A percentile compares a stretch with the other conserved stretches of the same genome.
Evolutionary conservation across 2,797 vertebrate species (phyloP).

Genomic region (Pipistrellus pipistrellus): DNA sequence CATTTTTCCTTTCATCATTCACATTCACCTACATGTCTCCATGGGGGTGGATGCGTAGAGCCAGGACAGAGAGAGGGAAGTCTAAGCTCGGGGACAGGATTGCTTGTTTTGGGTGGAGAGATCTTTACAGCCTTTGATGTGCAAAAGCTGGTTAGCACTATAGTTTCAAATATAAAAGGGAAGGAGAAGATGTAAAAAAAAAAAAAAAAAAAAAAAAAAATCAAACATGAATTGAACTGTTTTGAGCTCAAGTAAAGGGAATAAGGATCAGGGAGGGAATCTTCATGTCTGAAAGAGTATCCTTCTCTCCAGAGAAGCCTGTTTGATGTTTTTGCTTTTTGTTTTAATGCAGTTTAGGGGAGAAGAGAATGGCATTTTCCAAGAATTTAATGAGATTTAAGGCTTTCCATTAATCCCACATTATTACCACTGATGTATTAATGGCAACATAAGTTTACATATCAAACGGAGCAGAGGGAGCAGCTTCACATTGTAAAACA

Average conservation of each 20-base stretch:
- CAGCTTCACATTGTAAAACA: constrained; percentile 78
- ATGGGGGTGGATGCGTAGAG: constrained; percentile 83
- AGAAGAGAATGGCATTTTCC: constrained; percentile 85
- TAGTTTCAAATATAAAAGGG: constrained; percentile 88
- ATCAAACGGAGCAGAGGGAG: constrained; percentile 82
- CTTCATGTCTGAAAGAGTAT: constrained; percentile 87
- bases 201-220: constrained; percentile 85
- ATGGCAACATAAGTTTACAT: constrained; percentile 83
- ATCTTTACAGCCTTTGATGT: constrained; percentile 91
- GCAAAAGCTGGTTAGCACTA: constrained; percentile 88
- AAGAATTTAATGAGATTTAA: constrained; percentile 89
- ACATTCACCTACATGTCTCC: constrained; percentile 82
- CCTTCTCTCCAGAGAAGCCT: constrained; percentile 85
- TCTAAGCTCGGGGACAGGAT: constrained; percentile 85
- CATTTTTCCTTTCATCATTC: constrained; percentile 86
- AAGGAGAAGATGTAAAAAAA: constrained; percentile 88
- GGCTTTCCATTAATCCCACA: constrained; percentile 86
- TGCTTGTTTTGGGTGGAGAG: constrained; percentile 87
- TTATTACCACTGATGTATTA: constrained; percentile 81
- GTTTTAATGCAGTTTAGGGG: constrained; percentile 88
- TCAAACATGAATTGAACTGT: constrained; percentile 86
- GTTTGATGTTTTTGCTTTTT: constrained; percentile 85
- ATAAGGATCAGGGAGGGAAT: constrained; percentile 76
- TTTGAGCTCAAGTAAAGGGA: constrained; percentile 85
- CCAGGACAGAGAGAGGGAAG: constrained; percentile 83